Conservation (phyloP, 2,888 invertebrate species). For the Eupithecia centaureata region DNA sequence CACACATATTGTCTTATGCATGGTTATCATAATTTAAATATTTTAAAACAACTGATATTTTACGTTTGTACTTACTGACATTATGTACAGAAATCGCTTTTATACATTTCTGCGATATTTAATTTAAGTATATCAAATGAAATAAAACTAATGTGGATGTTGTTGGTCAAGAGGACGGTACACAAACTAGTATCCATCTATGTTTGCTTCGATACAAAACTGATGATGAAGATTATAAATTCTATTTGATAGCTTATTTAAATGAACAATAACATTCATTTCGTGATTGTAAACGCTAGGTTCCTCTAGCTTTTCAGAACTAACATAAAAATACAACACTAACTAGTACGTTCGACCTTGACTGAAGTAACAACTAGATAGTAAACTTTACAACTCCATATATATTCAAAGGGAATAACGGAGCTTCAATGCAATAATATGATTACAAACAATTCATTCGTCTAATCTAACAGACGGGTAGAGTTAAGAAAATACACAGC, state of each 20-base stretch:
- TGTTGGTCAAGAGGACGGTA: constrained; percentile 41
- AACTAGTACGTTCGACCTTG: constrained; percentile 60
- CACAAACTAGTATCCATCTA: constrained; percentile 28
- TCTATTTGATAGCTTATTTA: constrained; percentile 18
- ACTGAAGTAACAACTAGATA: constrained; percentile 68
- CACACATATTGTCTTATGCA: constrained; percentile 10
- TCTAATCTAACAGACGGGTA: constrained; percentile 74
- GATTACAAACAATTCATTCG: constrained; percentile 67
- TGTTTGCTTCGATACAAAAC: constrained; percentile 28
- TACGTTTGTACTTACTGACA: constrained; percentile 44
- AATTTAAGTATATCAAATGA: constrained; percentile 10
- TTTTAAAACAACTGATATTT: constrained; percentile 35
- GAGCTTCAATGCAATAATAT: constrained; percentile 57
- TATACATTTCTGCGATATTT: constrained; percentile 13
- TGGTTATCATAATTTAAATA: constrained; percentile 13
- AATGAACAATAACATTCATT: constrained; percentile 22
- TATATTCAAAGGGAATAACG: constrained; percentile 66
- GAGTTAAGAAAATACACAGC: constrained; percentile 73
- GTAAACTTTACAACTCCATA: constrained; percentile 60
- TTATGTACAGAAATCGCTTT: constrained; percentile 39
- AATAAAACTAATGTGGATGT: constrained; percentile 27
- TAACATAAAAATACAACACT: constrained; percentile 66
- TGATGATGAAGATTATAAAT: constrained; percentile 5
- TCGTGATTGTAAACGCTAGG: constrained; percentile 34
- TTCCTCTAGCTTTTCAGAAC: constrained; percentile 72